Base-by-base conservation (phyloP, 2,113 vertebrate genomes). In the Colistium nudipinnis region DNA sequence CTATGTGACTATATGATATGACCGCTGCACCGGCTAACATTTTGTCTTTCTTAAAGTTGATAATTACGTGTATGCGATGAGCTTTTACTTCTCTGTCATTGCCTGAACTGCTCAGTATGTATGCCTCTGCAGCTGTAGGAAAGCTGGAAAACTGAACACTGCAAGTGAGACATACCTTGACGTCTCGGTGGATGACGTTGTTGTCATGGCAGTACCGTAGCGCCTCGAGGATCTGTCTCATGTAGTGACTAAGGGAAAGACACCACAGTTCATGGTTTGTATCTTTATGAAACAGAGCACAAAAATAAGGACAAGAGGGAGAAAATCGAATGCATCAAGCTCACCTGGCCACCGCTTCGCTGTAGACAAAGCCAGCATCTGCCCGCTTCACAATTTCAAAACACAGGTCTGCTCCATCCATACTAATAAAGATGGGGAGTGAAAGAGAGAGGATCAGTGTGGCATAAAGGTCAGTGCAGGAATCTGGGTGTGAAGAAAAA, bases 161-260 rank as follows among this genome's bases (percentile, higher is more conserved):
- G 4, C 14, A 22, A 1, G 51, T 19, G 12, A 48, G 13, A 64
- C 45, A 91, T 95, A 99, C 97, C 96, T 99, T 99, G 82, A 99
- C 97, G 82, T 99, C 97, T 76, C 97, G 93, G 90, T 99, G 97
- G 91, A 98, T 99, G 90, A 99, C 94, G 83, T 99, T 99, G 92
- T 99, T 99, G 92, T 99, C 97, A 80, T 98, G 97, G 93, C 97
- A 99, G 88, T 99, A 99, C 54, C 97, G 96, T 30, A 99, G 94
- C 22, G 97, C 97, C 93, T 98, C 97, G 25, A 99, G 84, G 90
- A 99, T 98, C 93, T 98, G 97, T 44, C 96, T 95, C 97, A 99
- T 99, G 92, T 99, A 99, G 93, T 99, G 97, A 92, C 97, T 98
- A 60, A 87, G 17, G 38, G 13, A 3, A 1, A 12, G 3, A 6